Conservation (phyloP, 2,888 invertebrate species). For the Trichacis sp. region DNA sequence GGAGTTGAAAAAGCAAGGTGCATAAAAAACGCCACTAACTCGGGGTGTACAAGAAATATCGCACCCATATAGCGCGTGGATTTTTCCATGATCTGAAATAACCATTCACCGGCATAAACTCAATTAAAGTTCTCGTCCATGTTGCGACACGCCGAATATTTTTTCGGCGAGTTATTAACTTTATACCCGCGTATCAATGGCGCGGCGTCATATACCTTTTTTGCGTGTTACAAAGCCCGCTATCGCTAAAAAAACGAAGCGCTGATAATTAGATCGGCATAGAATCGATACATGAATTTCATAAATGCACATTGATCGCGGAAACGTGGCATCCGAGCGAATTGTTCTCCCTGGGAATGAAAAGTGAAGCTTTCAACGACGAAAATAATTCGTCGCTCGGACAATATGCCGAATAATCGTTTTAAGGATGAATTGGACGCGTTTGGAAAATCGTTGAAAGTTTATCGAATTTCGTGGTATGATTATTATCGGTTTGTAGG, state of each 20-base stretch:
- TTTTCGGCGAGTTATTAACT: conserved; percentile 5
- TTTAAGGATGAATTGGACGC: too few relatives aligned
- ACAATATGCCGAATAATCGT: too few relatives aligned
- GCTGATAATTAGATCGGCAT: not conserved
- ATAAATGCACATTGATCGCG: not conserved
- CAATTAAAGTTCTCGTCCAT: conserved; percentile 7
- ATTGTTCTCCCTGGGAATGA: not conserved
- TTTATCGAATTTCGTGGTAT: too few relatives aligned
- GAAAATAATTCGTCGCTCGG: not conserved
- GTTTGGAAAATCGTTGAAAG: too few relatives aligned
- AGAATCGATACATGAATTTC: not conserved
- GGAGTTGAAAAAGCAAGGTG: not conserved
- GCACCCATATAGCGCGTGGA: not conserved
- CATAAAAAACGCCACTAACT: conserved; percentile 2
- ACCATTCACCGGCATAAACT: conserved; percentile 4
- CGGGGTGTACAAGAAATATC: not conserved
- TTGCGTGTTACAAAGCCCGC: too few relatives aligned
- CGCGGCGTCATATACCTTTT: not conserved
- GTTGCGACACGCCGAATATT: not conserved
- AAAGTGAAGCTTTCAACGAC: not conserved
- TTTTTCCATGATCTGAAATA: conserved; percentile 1
- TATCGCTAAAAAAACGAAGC: not conserved
- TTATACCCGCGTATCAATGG: not conserved
- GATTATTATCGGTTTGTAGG: too few relatives aligned
- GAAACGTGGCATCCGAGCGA: not conserved